A percentile compares a stretch with the other conserved stretches of the same genome.
phyloP scores from a whole-genome alignment of 2,113 vertebrate species.

The rat (Rattus norvegicus) region GRCr8 NC_086020.1:83753501-83754000 shows the following conservation, averaged over 20 bases:
- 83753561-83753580: neutral
- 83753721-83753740: neutral
- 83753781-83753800: neutral
- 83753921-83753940: neutral
- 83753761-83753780: neutral
- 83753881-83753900: neutral
- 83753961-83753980: conserved; percentile 7
- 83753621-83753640: neutral
- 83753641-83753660: neutral
- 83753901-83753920: neutral
- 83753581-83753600: too few species aligned
- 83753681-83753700: neutral
- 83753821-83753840: neutral
- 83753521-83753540: neutral
- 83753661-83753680: neutral
- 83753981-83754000: neutral
- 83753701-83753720: neutral
- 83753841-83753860: neutral
- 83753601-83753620: accelerated
- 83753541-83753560: neutral
- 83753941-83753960: neutral
- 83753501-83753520: accelerated
- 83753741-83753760: neutral
- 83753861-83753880: neutral
- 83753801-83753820: neutral